Evolutionary conservation across 2,888 invertebrate species (phyloP).

Genomic region (Pristionchus arcanus): DNA sequence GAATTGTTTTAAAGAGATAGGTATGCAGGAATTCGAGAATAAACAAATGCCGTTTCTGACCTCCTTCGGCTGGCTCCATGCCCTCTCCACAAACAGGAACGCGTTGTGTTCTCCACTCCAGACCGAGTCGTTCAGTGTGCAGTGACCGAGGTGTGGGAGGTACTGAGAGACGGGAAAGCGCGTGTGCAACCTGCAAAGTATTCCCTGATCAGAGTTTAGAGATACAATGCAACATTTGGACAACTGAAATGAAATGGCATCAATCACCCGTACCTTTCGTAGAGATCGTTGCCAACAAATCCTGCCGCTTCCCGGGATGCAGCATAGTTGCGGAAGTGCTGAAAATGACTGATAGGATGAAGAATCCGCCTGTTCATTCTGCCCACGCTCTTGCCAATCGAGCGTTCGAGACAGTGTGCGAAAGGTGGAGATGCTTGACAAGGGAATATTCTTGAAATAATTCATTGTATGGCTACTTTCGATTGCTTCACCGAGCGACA

Average conservation of each 20-base stretch:
- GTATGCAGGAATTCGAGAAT: too few species aligned
- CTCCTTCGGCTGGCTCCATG: constrained; percentile 71
- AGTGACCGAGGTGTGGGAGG: constrained; percentile 50
- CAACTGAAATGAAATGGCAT: too few species aligned
- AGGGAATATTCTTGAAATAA: too few species aligned
- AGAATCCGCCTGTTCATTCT: too few species aligned
- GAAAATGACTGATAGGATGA: not conserved
- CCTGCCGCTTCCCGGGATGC: constrained; percentile 67
- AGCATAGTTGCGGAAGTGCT: constrained; percentile 66
- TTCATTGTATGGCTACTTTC: too few species aligned
- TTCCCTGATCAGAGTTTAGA: not conserved
- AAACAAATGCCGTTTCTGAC: constrained; percentile 4
- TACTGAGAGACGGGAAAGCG: constrained; percentile 38
- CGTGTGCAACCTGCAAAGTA: not conserved
- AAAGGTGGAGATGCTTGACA: too few species aligned
- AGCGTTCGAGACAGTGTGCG: too few species aligned
- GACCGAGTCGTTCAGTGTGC: constrained; percentile 42
- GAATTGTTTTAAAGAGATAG: too few species aligned
- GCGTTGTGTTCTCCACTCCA: constrained; percentile 70
- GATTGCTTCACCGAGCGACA: too few species aligned
- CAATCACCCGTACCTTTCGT: constrained; percentile 56
- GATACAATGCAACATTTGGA: too few species aligned
- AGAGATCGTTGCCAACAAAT: constrained; percentile 65
- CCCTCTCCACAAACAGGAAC: constrained; percentile 69
- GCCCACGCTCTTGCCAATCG: too few species aligned